Base-by-base conservation (phyloP, 2,113 vertebrate species). In the Oplegnathus fasciatus region DNA sequence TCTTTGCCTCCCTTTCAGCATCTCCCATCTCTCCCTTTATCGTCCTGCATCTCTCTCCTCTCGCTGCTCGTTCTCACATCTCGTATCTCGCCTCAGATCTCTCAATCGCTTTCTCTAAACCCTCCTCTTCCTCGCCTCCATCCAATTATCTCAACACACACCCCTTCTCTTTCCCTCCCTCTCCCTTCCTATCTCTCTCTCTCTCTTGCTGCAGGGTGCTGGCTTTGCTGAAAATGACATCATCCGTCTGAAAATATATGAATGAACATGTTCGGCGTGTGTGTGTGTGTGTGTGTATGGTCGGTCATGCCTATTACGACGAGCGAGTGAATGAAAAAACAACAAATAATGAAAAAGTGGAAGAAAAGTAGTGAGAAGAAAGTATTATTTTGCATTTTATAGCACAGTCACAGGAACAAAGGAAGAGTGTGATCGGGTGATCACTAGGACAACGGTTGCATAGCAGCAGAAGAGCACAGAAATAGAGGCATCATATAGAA, bases 181-280 rank as follows among this genome's bases (percentile, higher is more conserved):
- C 72, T 42, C 40, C 18, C 42, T 55, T 52, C 30, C 44, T 54
- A 60, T 61, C 40, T 40, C 46, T 73, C 62, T 18, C 65, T 66
- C 66, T 66, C 81, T 76, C 62, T 42, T 76, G 84, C 88, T 90
- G 90, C 90, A 89, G 82, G 82, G 20, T 67, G 64, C 79, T 71
- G 85, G 65, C 78, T 72, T 69, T 4, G 57, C 87, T 77, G 28
- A 85, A 37, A 52, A 92, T 93, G 88, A 94, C 89, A 90, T 93
- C 92, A 93, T 84, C 37, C 6, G 18, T 88, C 40, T 75, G 85
- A 71, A 84, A 90, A 86, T 75, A 24, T 79, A 75, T 94, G 88
- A 92, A 93, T 93, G 88, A 89, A 78, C 13, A 37, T 18, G 40
- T 46, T 67, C 0, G 0, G 11, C 22, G 54, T 75, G 61, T 73